phyloP scores from a whole-genome alignment of 2,888 invertebrate genomes.

The Noctua pronuba region DNA sequence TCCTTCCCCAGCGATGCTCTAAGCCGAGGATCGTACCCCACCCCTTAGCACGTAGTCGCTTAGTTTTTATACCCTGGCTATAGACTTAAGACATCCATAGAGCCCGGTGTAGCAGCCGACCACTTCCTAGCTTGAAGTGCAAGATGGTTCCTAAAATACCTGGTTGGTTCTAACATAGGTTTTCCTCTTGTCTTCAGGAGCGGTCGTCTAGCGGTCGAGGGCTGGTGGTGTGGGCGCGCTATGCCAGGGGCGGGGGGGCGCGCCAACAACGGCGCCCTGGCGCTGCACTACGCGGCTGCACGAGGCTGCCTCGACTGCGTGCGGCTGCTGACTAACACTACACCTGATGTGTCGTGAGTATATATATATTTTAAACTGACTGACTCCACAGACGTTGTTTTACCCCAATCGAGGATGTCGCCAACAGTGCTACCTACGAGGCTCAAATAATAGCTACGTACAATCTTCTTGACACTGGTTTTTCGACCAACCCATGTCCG shows the following conservation, averaged over 20 bases:
- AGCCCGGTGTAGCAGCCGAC: neutral
- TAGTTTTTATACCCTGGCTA: neutral
- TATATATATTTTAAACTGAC: neutral
- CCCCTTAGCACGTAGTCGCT: neutral
- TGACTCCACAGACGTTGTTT: neutral
- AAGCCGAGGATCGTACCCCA: neutral
- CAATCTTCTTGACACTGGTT: neutral
- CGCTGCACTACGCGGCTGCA: constrained; percentile 96
- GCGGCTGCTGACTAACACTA: constrained; percentile 94
- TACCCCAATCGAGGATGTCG: neutral
- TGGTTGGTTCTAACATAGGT: neutral
- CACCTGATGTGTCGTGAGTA: constrained; percentile 94
- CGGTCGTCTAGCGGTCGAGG: constrained; percentile 88
- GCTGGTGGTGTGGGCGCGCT: constrained; percentile 87
- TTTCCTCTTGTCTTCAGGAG: constrained; percentile 75
- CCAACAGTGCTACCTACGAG: neutral
- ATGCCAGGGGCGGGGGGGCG: constrained; percentile 86
- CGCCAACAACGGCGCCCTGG: constrained; percentile 93
- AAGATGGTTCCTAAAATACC: neutral
- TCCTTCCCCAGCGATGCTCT: neutral
- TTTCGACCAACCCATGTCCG: neutral
- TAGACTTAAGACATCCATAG: neutral
- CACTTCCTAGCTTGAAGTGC: neutral
- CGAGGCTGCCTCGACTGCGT: constrained; percentile 96
- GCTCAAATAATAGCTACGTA: neutral